A percentile compares a stretch with the other conserved stretches of the same genome.
Conservation (phyloP, 2,113 vertebrate species). For the Sus scrofa region DNA sequence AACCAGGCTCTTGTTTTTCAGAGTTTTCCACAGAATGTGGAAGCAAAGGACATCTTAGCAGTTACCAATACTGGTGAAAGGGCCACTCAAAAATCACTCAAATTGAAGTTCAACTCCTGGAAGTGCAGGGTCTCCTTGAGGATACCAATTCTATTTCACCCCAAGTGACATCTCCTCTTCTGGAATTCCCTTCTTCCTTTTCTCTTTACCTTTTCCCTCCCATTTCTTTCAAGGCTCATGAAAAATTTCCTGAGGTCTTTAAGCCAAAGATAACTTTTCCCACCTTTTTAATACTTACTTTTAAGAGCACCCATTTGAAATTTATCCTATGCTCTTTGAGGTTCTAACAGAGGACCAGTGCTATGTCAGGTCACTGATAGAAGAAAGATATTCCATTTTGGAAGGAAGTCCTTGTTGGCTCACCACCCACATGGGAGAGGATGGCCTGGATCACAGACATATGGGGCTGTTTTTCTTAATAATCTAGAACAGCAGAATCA, state of each 20-base stretch:
- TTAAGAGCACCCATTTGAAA: background rate
- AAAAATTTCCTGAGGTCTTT: background rate
- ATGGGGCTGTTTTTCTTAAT: background rate
- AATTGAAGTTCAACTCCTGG: background rate
- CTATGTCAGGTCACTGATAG: background rate
- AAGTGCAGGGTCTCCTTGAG: background rate
- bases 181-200: background rate
- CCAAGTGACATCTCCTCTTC: background rate
- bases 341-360: background rate
- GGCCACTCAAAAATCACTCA: background rate
- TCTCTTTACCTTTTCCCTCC: background rate
- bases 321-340: background rate
- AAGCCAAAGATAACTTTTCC: background rate
- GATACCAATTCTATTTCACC: background rate
- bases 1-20: background rate
- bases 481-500: background rate
- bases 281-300: background rate
- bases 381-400: background rate
- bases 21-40: background rate
- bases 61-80: background rate
- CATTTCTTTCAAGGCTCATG: background rate
- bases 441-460: background rate
- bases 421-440: background rate
- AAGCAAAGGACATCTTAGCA: background rate
- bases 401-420: background rate